phyloP scores from a whole-genome alignment of 2,797 vertebrate species.

The Typhlichthys subterraneus region DNA sequence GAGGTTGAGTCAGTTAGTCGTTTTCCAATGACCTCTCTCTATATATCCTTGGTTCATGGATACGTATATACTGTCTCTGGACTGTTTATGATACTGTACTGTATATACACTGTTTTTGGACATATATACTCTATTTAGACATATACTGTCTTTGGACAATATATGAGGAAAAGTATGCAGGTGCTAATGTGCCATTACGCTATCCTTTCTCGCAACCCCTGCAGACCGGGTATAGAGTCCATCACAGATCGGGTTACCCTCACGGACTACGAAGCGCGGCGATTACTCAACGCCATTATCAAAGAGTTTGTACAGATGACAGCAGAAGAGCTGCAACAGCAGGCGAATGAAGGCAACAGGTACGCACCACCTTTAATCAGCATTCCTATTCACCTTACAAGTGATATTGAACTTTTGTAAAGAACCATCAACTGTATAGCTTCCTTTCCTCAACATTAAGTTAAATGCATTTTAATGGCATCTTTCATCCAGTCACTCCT shows the following conservation, averaged over 20 bases:
- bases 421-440: no score
- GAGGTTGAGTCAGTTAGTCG: no score
- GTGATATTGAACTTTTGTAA: no score
- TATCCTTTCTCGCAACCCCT: background rate
- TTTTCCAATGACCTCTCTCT: no score
- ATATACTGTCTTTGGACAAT: background rate
- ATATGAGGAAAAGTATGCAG: slow-evolving; percentile 1
- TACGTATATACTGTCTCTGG: background rate
- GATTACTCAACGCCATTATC: slow-evolving; percentile 89
- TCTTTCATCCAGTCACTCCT: no score
- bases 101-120: background rate
- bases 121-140: background rate
- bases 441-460: no score
- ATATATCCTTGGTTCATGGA: background rate
- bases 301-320: slow-evolving; percentile 92
- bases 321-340: slow-evolving; percentile 85
- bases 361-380: slow-evolving; percentile 54
- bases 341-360: slow-evolving; percentile 86
- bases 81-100: background rate
- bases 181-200: background rate
- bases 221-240: slow-evolving; percentile 84
- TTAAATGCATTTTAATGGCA: no score
- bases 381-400: no score
- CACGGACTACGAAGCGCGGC: slow-evolving; percentile 87
- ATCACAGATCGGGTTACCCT: slow-evolving; percentile 82